Evolutionary conservation across 2,888 invertebrate species (phyloP).

Genomic region (Scaptomyza parva): DNA sequence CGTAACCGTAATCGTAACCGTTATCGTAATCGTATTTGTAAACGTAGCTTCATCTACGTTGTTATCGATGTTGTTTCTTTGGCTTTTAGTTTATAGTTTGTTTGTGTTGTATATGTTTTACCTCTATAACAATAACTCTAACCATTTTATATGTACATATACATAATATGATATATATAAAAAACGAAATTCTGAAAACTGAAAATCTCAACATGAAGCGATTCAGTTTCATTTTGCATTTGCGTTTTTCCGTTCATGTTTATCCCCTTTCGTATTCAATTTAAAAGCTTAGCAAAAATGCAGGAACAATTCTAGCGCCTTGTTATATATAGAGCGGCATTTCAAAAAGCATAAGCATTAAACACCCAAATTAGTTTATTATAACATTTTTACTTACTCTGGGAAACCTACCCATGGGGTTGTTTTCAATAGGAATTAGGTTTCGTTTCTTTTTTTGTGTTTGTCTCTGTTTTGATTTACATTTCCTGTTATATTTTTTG

Average conservation of each 20-base stretch:
- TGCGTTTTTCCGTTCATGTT: conserved; percentile 25
- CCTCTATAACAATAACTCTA: conserved; percentile 56
- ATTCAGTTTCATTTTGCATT: conserved; percentile 27
- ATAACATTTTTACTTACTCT: conserved; percentile 20
- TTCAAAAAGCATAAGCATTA: too few relatives aligned
- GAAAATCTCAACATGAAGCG: conserved; percentile 13
- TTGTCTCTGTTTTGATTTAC: conserved; percentile 8
- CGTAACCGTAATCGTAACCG: conserved; percentile 52
- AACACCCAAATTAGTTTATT: conserved; percentile 26
- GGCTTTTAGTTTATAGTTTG: conserved; percentile 69
- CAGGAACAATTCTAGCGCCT: conserved; percentile 24
- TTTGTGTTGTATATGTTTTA: conserved; percentile 66
- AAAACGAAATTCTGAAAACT: conserved; percentile 6
- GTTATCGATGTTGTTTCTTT: conserved; percentile 63
- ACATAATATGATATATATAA: conserved; percentile 39
- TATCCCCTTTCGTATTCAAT: conserved; percentile 22
- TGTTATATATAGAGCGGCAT: conserved; percentile 23
- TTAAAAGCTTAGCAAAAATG: conserved; percentile 5
- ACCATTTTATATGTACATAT: conserved; percentile 25
- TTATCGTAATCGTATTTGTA: conserved; percentile 55
- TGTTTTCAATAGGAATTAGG: conserved; percentile 11
- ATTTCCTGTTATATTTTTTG: conserved; percentile 43
- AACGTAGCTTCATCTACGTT: conserved; percentile 69
- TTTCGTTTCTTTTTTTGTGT: background rate
- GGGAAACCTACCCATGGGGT: conserved; percentile 2